A percentile compares a stretch with the other conserved stretches of the same genome.
phyloP scores from a whole-genome alignment of 2,888 invertebrate genomes.

The Nephrotoma appendiculata region DNA sequence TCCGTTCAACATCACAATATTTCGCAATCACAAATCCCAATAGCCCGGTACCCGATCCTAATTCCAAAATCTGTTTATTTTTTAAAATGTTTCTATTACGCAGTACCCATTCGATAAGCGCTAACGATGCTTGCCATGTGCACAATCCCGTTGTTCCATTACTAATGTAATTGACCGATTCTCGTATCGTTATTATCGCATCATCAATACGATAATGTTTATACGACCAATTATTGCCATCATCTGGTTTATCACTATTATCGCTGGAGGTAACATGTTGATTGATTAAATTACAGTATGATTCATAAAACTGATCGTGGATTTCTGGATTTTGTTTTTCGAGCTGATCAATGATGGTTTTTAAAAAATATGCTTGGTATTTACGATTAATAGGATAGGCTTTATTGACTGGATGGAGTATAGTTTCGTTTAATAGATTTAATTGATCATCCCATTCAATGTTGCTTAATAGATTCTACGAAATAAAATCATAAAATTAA shows the following conservation, averaged over 20 bases:
- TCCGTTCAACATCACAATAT: constrained; percentile 36
- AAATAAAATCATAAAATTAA: neutral
- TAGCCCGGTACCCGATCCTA: constrained; percentile 65
- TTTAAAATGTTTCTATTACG: constrained; percentile 36
- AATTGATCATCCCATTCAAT: constrained; percentile 40
- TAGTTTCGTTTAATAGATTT: constrained; percentile 40
- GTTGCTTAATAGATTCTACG: constrained; percentile 2
- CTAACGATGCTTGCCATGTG: constrained; percentile 65
- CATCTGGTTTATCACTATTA: neutral
- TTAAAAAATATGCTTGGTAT: constrained; percentile 51
- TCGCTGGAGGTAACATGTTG: constrained; percentile 14
- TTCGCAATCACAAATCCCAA: constrained; percentile 48
- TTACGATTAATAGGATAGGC: constrained; percentile 45
- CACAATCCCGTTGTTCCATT: constrained; percentile 67
- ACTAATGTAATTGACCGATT: constrained; percentile 55
- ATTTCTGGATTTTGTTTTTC: constrained; percentile 40
- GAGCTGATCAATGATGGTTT: constrained; percentile 42
- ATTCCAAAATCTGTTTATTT: constrained; percentile 48
- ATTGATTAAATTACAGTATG: constrained; percentile 40
- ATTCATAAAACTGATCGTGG: constrained; percentile 48
- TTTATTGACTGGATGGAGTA: constrained; percentile 37
- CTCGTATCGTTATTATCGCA: constrained; percentile 43
- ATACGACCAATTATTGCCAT: constrained; percentile 35
- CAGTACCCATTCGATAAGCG: constrained; percentile 55
- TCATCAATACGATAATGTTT: constrained; percentile 42